Evolutionary conservation across 1,140 invertebrate species (phyloP).

Genomic region (Bombus pyrosoma): DNA sequence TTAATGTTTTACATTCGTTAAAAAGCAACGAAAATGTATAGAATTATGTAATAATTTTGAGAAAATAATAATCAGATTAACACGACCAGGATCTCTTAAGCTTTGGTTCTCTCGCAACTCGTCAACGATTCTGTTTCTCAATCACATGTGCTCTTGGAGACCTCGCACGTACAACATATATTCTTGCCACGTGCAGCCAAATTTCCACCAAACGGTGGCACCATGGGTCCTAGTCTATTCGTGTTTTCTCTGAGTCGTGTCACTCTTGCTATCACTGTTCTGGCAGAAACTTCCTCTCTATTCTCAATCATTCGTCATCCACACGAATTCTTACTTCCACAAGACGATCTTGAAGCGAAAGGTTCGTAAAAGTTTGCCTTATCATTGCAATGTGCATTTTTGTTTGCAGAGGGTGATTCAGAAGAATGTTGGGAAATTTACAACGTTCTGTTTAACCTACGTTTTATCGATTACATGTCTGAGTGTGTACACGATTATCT

Average conservation of each 20-base stretch:
- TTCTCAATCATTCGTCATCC: neutral
- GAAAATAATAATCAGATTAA: neutral
- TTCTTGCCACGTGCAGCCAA: neutral
- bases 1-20: neutral
- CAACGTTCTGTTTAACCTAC: neutral
- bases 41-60: too few relatives aligned
- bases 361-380: conserved; percentile 44
- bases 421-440: neutral
- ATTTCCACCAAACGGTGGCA: neutral
- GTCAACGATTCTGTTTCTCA: neutral
- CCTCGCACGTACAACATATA: neutral
- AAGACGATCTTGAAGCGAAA: neutral
- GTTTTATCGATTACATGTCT: neutral
- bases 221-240: neutral
- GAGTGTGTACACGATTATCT: too few relatives aligned
- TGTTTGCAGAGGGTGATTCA: neutral
- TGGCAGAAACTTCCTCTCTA: too few relatives aligned
- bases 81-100: neutral
- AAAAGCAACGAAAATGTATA: neutral
- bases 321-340: neutral
- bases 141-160: neutral
- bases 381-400: neutral
- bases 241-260: too few relatives aligned
- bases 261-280: too few relatives aligned
- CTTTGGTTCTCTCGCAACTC: neutral